Evolutionary conservation across 2,797 vertebrate genomes (phyloP), one percentile per base, ranked within the genome.

Genomic region (Allochrocebus solatus): DNA sequence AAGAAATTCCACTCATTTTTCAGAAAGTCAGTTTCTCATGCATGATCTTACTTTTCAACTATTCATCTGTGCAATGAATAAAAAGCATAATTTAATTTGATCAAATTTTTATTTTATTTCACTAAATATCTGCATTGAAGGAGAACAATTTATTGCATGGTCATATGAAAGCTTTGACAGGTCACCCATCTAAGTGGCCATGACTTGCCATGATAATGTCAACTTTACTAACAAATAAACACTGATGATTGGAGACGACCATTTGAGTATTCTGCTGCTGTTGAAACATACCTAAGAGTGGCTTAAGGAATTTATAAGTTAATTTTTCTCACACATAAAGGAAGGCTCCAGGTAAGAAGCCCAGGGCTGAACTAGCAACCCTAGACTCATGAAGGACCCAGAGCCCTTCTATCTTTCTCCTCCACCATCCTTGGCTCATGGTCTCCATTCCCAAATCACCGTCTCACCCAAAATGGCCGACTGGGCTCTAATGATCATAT

Each of bases 21-120:
- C 50, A 8, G n/a, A 55, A 53, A 26, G 50, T 80, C 78, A 80
- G 19, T 48, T 61, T 87, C 41, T 21, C 8, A 39, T 95, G 11
- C 16, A 48, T 67, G 70, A 43, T 70, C 55, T 91, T 89, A 87
- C 55, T 93, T 96, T 80, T 89, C 43, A 92, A 83, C 24, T 92
- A 28, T 70, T 83, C 53, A 87, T 94, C 74, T 88, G 48, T 92
- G 70, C 59, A 95, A 85, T 93, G 89, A 96, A 93, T 24, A 89
- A 48, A 57, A 74, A 93, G 0, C 13, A 90, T 46, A n/a, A 83
- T 70, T 90, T 95, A 46, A 78, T 85, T 74, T 67, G 90, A 94
- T 97, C 85, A 94, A 22, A 93, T n/a, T 67, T 67, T 67, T 67
- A 90, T 53, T 91, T 83, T 84, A 39, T 50, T 76, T 95, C 19